A percentile compares a stretch with the other conserved stretches of the same genome.
These are phyloP conservation scores for Lutjanus erythropterus DNA, from an alignment of 2,113 vertebrate genomes.

Conservation along the genomic window DNA sequence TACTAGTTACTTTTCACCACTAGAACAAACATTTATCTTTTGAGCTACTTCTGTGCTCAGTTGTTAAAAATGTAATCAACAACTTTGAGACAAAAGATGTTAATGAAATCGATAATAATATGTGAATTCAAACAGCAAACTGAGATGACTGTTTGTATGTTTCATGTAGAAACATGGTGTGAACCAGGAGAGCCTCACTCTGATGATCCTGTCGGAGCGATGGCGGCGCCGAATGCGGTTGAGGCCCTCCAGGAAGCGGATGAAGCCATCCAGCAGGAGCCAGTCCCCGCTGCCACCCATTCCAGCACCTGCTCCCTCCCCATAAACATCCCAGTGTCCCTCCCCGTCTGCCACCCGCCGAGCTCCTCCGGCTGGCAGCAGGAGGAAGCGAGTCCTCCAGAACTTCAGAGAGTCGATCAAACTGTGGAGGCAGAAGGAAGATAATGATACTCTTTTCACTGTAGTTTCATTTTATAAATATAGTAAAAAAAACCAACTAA, in stretches of 20 bases:
- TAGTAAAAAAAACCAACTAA: background rate
- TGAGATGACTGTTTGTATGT: background rate
- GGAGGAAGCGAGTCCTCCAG: constrained; percentile 96
- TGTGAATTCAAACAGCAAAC: no score
- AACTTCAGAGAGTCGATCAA: constrained; percentile 98
- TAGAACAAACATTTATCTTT: background rate
- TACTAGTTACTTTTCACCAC: background rate
- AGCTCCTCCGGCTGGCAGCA: constrained; percentile 94
- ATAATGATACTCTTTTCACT: background rate
- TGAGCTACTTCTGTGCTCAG: background rate
- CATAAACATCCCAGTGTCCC: constrained; percentile 93
- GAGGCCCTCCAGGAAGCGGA: constrained; percentile 96
- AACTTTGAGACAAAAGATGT: background rate
- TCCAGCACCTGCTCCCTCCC: constrained; percentile 84
- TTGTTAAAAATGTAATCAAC: background rate
- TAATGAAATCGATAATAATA: no score
- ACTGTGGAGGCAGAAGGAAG: constrained; percentile 72
- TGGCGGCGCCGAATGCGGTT: constrained; percentile 96
- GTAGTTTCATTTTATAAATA: background rate
- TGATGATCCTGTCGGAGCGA: constrained; percentile 91
- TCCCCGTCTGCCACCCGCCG: constrained; percentile 93
- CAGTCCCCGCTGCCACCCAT: constrained; percentile 88
- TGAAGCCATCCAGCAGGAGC: constrained; percentile 93
- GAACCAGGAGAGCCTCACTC: constrained; percentile 47
- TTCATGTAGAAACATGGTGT: background rate